phyloP scores from a whole-genome alignment of 1,140 invertebrate genomes.

The Sminthurides bifidus region DNA sequence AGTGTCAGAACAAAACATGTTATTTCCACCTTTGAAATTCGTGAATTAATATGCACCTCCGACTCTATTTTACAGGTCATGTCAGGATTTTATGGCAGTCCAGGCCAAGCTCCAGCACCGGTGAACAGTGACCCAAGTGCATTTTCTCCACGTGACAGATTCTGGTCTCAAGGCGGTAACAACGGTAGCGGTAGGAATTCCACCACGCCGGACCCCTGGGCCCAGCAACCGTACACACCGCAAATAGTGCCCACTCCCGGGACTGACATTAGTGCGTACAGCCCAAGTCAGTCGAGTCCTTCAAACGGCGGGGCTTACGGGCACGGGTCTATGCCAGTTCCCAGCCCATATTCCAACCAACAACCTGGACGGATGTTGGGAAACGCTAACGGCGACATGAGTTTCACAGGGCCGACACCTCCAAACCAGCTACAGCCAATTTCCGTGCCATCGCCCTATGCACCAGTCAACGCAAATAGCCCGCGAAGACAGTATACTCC shows the following conservation, averaged over 20 bases:
- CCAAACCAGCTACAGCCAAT: conserved; percentile 24
- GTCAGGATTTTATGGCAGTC: background rate
- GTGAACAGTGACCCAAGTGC: conserved; percentile 17
- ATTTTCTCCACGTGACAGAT: conserved; percentile 23
- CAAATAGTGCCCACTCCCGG: conserved; percentile 12
- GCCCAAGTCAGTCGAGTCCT: conserved; percentile 11
- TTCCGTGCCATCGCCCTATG: conserved; percentile 21
- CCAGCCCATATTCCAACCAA: conserved; percentile 22
- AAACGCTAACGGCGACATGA: conserved; percentile 5
- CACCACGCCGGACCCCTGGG: conserved; percentile 14
- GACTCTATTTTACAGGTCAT: background rate
- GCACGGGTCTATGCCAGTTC: conserved; percentile 1
- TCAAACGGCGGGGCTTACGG: background rate
- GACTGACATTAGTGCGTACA: conserved; percentile 7
- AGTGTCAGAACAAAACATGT: background rate
- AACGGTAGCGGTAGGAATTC: conserved; percentile 1
- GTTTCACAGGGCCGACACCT: conserved; percentile 23
- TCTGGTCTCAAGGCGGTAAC: conserved; percentile 15
- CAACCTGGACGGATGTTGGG: conserved; percentile 5
- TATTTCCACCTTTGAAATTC: background rate
- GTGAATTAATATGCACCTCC: background rate
- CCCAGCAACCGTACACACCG: conserved; percentile 16
- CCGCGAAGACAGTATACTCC: conserved; percentile 25
- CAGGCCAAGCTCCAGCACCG: background rate
- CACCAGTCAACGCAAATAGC: conserved; percentile 23